phyloP scores from a whole-genome alignment of 2,113 vertebrate species.

The Struthidea cinerea region DNA sequence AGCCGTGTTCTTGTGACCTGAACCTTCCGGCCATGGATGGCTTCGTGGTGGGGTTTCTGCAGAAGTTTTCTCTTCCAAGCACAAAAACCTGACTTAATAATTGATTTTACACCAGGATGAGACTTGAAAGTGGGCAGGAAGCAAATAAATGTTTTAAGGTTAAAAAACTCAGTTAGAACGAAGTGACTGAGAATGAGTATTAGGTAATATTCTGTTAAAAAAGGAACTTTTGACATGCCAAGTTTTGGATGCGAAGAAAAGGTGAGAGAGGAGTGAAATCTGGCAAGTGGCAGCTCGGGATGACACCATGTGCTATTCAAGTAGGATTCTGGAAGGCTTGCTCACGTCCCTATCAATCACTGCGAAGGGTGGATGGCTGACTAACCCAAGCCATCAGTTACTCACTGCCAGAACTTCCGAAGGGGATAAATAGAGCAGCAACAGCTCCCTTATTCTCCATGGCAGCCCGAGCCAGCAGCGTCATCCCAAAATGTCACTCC shows the following conservation, averaged over 20 bases:
- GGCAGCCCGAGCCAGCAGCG: background rate
- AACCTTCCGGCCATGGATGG: background rate
- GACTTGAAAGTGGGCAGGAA: background rate
- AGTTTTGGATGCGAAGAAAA: background rate
- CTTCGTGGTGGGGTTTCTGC: too few relatives aligned
- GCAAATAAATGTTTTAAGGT: background rate
- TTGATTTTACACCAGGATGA: background rate
- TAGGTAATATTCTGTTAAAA: background rate
- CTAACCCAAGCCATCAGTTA: constrained; percentile 28
- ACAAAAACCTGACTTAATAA: background rate
- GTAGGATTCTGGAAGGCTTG: background rate
- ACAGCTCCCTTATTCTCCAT: background rate
- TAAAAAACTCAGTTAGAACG: background rate
- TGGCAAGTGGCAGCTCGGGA: background rate
- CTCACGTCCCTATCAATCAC: background rate
- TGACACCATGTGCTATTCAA: background rate
- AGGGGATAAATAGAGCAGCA: constrained; percentile 9
- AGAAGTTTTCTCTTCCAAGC: background rate
- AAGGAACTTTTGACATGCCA: background rate
- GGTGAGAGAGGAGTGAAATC: background rate
- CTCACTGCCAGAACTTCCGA: constrained; percentile 12
- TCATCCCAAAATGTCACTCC: constrained; percentile 1
- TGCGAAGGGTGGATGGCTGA: constrained; percentile 25
- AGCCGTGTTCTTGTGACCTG: background rate
- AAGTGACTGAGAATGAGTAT: background rate